Conservation (phyloP, 2,888 invertebrate species). For the Heliconius charithonia region DNA sequence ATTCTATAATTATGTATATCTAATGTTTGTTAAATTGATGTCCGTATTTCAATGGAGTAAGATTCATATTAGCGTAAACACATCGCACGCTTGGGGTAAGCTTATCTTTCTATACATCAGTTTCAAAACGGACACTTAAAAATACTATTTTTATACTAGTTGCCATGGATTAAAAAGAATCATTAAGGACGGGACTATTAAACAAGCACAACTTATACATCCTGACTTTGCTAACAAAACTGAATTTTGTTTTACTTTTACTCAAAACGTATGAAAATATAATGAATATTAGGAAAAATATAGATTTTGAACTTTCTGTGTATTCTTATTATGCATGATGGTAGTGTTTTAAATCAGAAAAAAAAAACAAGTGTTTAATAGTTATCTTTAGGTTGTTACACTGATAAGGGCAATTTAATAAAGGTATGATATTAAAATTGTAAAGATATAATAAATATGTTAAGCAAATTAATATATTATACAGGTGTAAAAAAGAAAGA, state of each 20-base stretch:
- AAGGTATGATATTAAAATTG: constrained; percentile 3
- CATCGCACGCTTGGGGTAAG: constrained; percentile 51
- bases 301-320: not conserved
- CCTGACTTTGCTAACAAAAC: not conserved
- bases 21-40: constrained; percentile 15
- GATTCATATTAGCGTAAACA: not conserved
- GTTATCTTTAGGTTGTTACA: not conserved
- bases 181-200: constrained; percentile 36
- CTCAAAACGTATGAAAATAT: not conserved
- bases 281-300: not conserved
- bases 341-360: no score
- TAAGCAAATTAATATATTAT: not conserved
- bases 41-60: constrained; percentile 5
- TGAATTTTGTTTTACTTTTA: not conserved
- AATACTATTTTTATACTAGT: constrained; percentile 43
- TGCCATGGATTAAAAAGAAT: constrained; percentile 41
- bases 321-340: no score
- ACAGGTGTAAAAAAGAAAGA: not conserved
- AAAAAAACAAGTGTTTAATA: not conserved
- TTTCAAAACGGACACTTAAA: constrained; percentile 53
- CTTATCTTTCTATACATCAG: constrained; percentile 65
- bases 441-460: not conserved
- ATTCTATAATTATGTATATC: constrained; percentile 63
- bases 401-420: not conserved
- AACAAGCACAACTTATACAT: constrained; percentile 10